Percentiles rank a stretch among this genome's conserved stretches.
Evolutionary conservation across 2,888 invertebrate species (phyloP).

Genomic region (Ennomos quercinarius): DNA sequence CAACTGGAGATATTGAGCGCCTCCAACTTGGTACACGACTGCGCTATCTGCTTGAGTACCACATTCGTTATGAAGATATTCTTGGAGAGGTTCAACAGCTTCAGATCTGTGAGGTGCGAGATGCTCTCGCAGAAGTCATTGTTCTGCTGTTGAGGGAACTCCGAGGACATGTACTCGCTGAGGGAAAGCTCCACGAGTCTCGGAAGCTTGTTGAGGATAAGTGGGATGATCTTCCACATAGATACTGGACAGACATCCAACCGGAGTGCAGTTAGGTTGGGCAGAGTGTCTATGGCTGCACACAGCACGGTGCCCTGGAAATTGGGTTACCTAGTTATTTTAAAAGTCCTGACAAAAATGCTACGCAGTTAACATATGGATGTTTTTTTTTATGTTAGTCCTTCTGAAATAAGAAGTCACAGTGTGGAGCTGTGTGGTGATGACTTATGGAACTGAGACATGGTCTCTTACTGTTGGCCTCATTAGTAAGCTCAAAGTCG

Average conservation of each 20-base stretch:
- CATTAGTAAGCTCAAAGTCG: too few species aligned
- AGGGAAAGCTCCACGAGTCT: slow-evolving; percentile 69
- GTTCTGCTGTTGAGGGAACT: slow-evolving; percentile 50
- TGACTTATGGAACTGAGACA: too few species aligned
- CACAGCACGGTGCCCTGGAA: slow-evolving; percentile 61
- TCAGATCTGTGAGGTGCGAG: slow-evolving; percentile 71
- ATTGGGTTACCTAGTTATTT: too few species aligned
- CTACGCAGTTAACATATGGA: too few species aligned
- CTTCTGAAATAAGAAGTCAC: too few species aligned
- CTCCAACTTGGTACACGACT: slow-evolving; percentile 73
- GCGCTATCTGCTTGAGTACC: slow-evolving; percentile 78
- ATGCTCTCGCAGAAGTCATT: slow-evolving; percentile 69
- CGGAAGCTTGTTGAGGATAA: slow-evolving; percentile 67
- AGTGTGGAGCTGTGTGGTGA: too few species aligned
- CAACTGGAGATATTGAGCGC: slow-evolving; percentile 78
- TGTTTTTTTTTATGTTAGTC: too few species aligned
- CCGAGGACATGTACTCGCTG: slow-evolving; percentile 66
- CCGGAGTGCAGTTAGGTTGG: slow-evolving; percentile 62
- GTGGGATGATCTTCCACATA: slow-evolving; percentile 73
- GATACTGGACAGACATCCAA: slow-evolving; percentile 68
- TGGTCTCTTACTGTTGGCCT: too few species aligned
- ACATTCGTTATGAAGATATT: slow-evolving; percentile 81
- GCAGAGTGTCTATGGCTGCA: slow-evolving; percentile 63
- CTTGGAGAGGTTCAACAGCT: slow-evolving; percentile 70
- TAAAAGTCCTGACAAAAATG: too few species aligned